Conservation (phyloP, 1,140 invertebrate genomes). For the Dermatophagoides farinae region DNA sequence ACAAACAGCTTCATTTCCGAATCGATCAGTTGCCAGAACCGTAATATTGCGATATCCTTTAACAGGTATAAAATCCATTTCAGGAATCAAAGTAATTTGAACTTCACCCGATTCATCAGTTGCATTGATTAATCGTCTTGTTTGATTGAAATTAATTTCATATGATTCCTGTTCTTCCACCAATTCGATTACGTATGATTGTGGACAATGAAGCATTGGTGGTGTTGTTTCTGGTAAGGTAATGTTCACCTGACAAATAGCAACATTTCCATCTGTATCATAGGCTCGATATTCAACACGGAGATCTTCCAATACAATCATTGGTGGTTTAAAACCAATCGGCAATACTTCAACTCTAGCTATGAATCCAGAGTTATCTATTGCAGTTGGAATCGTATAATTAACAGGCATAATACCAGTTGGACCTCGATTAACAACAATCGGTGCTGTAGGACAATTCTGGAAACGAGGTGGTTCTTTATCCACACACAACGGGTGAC, state of each 20-base stretch:
- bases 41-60: conserved; percentile 85
- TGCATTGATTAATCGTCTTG: conserved; percentile 56
- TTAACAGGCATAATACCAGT: conserved; percentile 70
- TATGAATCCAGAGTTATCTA: conserved; percentile 82
- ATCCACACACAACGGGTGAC: conserved; percentile 72
- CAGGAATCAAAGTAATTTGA: conserved; percentile 46
- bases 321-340: conserved; percentile 66
- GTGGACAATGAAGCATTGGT: conserved; percentile 75
- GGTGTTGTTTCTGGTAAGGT: conserved; percentile 83
- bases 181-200: conserved; percentile 81
- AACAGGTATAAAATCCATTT: conserved; percentile 62
- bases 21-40: conserved; percentile 65
- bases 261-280: conserved; percentile 89
- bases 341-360: conserved; percentile 75
- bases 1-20: conserved; percentile 69
- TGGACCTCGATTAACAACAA: conserved; percentile 62
- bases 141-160: conserved; percentile 77
- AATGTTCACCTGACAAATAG: conserved; percentile 86
- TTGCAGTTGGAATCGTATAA: conserved; percentile 72
- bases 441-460: conserved; percentile 49
- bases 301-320: conserved; percentile 68
- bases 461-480: conserved; percentile 88
- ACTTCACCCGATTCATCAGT: conserved; percentile 76
- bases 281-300: conserved; percentile 86
- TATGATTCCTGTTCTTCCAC: conserved; percentile 73